Conservation (phyloP, 2,113 vertebrate genomes). For the Lepidothrix coronata region DNA sequence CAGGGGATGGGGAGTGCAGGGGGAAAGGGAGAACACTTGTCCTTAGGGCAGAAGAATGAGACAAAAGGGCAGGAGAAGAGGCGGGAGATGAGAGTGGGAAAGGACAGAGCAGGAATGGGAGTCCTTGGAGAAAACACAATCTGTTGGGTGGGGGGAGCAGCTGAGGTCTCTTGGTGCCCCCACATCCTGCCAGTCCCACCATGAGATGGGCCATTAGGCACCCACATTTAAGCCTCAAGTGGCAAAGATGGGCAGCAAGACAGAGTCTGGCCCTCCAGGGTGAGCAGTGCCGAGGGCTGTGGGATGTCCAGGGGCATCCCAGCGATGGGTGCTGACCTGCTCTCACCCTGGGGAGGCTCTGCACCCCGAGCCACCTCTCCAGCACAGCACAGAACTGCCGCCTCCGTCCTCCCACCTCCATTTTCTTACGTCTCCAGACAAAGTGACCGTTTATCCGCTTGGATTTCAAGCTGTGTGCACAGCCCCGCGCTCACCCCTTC, state of each 20-base stretch:
- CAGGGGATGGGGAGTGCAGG: neutral
- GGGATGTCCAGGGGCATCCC: neutral
- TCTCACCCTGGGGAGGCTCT: neutral
- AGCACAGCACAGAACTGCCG: neutral
- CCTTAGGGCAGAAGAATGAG: neutral
- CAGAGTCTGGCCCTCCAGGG: neutral
- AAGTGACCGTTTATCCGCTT: slow-evolving; percentile 14
- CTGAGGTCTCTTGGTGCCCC: neutral
- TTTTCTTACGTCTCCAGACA: neutral
- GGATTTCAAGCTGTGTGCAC: slow-evolving; percentile 28
- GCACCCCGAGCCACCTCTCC: neutral
- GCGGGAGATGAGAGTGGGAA: neutral
- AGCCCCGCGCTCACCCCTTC: neutral
- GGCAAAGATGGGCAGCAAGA: rapidly evolving
- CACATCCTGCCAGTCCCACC: neutral
- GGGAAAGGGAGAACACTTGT: neutral
- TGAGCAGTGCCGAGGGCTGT: rapidly evolving
- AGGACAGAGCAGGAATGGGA: rapidly evolving
- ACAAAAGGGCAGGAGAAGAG: neutral
- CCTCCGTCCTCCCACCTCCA: neutral
- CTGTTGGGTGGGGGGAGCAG: neutral
- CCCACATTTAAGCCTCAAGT: neutral
- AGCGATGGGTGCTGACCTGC: neutral
- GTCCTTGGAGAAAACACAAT: neutral
- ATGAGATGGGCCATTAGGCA: no score